These are phyloP conservation scores for Atta texana DNA, from an alignment of 1,140 invertebrate genomes.

Conservation along the genomic window DNA sequence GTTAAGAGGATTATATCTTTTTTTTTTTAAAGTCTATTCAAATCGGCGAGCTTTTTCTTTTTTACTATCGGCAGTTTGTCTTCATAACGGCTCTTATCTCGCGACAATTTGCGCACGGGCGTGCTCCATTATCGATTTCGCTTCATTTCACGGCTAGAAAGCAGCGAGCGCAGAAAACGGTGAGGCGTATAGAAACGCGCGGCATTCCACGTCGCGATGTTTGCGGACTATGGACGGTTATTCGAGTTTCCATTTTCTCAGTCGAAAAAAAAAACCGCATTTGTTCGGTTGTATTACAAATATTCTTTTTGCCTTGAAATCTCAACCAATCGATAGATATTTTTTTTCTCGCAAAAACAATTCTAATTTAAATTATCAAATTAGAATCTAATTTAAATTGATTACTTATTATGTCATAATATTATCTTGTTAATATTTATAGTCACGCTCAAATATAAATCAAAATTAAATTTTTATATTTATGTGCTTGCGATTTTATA, in stretches of 20 bases:
- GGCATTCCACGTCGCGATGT: slow-evolving; percentile 64
- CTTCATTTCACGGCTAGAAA: slow-evolving; percentile 72
- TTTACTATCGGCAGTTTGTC: slow-evolving; percentile 69
- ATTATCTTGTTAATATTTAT: background rate
- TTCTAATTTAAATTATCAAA: background rate
- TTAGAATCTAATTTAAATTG: background rate
- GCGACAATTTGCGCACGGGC: slow-evolving; percentile 72
- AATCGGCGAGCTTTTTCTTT: slow-evolving; percentile 14
- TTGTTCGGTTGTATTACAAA: background rate
- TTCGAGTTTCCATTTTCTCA: slow-evolving; percentile 64
- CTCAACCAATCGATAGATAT: background rate
- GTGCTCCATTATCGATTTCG: slow-evolving; percentile 76
- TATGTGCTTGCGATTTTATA: background rate
- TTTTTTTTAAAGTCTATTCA: slow-evolving; percentile 27
- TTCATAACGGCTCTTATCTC: slow-evolving; percentile 74
- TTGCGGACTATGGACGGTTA: slow-evolving; percentile 69
- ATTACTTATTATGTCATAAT: background rate
- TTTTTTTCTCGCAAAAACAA: background rate
- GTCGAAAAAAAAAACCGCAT: slow-evolving; percentile 2
- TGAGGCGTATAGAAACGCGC: slow-evolving; percentile 43
- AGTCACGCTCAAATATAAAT: background rate
- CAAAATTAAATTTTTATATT: background rate
- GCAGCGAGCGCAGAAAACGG: background rate
- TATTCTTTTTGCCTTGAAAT: background rate
- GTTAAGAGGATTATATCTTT: slow-evolving; percentile 15